Evolutionary conservation across 2,113 vertebrate species (phyloP), one percentile per base, ranked within the genome.

Genomic region (Sprattus sprattus): DNA sequence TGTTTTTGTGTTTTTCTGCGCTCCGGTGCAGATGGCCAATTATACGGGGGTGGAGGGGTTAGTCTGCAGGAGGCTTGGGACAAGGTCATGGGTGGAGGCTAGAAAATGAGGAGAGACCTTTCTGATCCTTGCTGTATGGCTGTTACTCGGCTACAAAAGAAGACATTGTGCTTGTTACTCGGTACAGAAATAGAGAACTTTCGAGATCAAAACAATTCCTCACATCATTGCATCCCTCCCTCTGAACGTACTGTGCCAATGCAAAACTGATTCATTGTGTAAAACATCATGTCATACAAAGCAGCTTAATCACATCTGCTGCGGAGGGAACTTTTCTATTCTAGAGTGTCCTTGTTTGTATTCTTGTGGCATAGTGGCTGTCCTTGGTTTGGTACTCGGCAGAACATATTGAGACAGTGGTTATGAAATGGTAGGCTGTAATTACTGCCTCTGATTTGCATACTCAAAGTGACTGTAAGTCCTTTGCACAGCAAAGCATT

Each of bases 61-160:
- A 93, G 92, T 92, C 22, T 90, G 71, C 49, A 87, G 83, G 87
- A 87, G 91, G 87, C 57, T 71, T 87, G 52, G 52, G 60, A 49
- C 54, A 28, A 10, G 84, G 87, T 83, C 85, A 75, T 86, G 81
- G 45, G 86, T 45, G 87, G 87, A 85, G 86, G 89, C 80, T 64
- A 44, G 81, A 87, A 60, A 67, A 75, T 81, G 87, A 84, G 16
- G 22, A 45, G 82, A 91, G 57, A 93, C 92, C 89, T 95, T 93
- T 92, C 84, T 82, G 50, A 88, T 93, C 89, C 90, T 90, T 88
- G 90, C 75, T 91, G 91, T 83, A 92, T 84, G 87, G 91, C 81
- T 0, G 91, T 92, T 85, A 92, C 90, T 91, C 91, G 90, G 89
- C 92, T 94, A 93, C 81, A 90, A 91, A 86, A 78, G 91, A 92